Evolutionary conservation across 2,888 invertebrate species (phyloP).

Genomic region (Agrochola circellaris): DNA sequence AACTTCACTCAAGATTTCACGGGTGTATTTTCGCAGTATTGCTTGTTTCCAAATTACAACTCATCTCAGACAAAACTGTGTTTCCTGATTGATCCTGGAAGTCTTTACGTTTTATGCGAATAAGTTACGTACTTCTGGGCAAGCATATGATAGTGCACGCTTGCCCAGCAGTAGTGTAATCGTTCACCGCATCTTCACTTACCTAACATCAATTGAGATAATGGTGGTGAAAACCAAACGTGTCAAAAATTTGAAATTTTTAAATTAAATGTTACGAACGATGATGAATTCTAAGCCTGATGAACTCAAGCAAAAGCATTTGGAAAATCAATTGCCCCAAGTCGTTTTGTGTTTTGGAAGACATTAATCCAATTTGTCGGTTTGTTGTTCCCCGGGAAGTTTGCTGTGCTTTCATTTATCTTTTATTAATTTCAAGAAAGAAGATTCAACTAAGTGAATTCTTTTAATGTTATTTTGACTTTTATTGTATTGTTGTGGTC

Average conservation of each 20-base stretch:
- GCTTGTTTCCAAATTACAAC: neutral
- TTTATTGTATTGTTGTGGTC: neutral
- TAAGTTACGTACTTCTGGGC: neutral
- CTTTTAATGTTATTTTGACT: neutral
- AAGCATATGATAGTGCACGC: neutral
- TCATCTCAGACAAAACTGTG: too few relatives aligned
- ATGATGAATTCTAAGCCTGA: slow-evolving; percentile 1
- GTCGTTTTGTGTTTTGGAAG: slow-evolving; percentile 49
- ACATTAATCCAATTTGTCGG: slow-evolving; percentile 71
- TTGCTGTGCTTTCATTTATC: slow-evolving; percentile 44
- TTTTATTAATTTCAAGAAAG: slow-evolving; percentile 57
- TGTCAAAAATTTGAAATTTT: neutral
- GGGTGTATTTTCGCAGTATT: neutral
- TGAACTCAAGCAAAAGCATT: slow-evolving; percentile 15
- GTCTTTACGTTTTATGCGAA: neutral
- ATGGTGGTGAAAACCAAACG: neutral
- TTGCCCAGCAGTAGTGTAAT: too few relatives aligned
- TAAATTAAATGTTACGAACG: slow-evolving; percentile 1
- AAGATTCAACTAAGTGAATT: slow-evolving; percentile 11
- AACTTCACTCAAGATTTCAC: neutral
- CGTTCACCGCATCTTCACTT: neutral
- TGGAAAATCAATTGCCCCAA: slow-evolving; percentile 33
- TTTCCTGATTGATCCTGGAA: neutral
- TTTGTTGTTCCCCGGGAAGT: slow-evolving; percentile 64
- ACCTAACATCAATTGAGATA: neutral